Percentiles rank a stretch among this genome's conserved stretches.
phyloP scores from a whole-genome alignment of 2,797 vertebrate species.

The Enteromius unitaeniatus region DNA sequence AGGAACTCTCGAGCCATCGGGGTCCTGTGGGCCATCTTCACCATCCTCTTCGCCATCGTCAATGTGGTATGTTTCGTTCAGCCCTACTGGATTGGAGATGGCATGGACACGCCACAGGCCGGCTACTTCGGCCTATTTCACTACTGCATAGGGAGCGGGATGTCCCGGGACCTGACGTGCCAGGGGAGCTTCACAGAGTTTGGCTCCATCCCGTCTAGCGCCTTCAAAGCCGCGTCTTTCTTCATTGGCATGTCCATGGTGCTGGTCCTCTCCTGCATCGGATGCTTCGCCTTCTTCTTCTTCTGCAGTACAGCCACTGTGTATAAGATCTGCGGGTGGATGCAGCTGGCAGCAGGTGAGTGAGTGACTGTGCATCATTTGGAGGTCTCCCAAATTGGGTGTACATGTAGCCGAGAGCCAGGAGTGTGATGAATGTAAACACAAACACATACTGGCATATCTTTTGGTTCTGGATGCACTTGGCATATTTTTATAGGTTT shows the following conservation, averaged over 20 bases:
- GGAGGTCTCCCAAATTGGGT: neutral
- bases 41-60: conserved; percentile 97
- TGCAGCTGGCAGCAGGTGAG: conserved; percentile 98
- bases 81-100: conserved; percentile 99
- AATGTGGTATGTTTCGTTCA: conserved; percentile 99
- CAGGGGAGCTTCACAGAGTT: conserved; percentile 97
- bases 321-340: conserved; percentile 99
- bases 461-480: too few relatives aligned
- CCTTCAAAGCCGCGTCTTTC: conserved; percentile 97
- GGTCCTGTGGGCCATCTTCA: conserved; percentile 99
- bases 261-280: conserved; percentile 94
- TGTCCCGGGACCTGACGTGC: conserved; percentile 92
- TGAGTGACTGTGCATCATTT: conserved; percentile 33
- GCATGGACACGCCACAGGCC: conserved; percentile 93
- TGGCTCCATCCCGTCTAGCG: conserved; percentile 92
- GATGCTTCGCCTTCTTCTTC: conserved; percentile 97
- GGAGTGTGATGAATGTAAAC: neutral
- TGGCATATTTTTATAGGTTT: neutral
- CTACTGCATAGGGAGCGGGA: conserved; percentile 96
- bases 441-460: neutral
- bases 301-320: conserved; percentile 99
- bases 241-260: conserved; percentile 98
- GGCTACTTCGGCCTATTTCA: conserved; percentile 99
- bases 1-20: conserved; percentile 98
- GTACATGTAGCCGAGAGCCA: neutral